Evolutionary conservation across 1,140 invertebrate genomes (phyloP).

Genomic region (Pseudomyrmex flavicornis): DNA sequence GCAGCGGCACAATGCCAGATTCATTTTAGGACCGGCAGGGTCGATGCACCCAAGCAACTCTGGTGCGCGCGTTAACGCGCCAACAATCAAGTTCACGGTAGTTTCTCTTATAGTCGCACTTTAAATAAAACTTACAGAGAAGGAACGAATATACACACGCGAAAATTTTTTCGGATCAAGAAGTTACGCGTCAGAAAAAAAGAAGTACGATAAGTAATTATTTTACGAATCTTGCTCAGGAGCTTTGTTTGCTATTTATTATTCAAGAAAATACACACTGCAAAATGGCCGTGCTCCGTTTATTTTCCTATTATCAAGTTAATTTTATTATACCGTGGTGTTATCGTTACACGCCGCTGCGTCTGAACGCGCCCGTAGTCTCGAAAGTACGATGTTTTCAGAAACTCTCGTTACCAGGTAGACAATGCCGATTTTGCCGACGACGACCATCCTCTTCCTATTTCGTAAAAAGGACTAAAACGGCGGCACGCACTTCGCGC

Average conservation of each 20-base stretch:
- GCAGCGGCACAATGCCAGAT: conserved; percentile 42
- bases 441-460: conserved; percentile 50
- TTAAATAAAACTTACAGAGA: no score
- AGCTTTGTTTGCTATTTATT: background rate
- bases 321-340: background rate
- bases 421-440: conserved; percentile 25
- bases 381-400: background rate
- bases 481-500: conserved; percentile 38
- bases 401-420: conserved; percentile 58
- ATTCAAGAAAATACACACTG: background rate
- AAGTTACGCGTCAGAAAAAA: no score
- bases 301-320: background rate
- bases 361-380: background rate
- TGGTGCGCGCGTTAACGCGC: background rate
- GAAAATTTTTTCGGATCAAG: no score
- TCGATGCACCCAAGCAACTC: conserved; percentile 32
- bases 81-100: conserved; percentile 38
- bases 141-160: no score
- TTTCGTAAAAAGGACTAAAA: conserved; percentile 58
- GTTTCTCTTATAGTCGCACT: background rate
- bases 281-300: background rate
- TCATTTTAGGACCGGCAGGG: conserved; percentile 29
- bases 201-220: no score
- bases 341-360: background rate
- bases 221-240: no score